These are phyloP conservation scores for Conus canariensis DNA, from an alignment of 2,888 invertebrate species.

Conservation along the genomic window DNA sequence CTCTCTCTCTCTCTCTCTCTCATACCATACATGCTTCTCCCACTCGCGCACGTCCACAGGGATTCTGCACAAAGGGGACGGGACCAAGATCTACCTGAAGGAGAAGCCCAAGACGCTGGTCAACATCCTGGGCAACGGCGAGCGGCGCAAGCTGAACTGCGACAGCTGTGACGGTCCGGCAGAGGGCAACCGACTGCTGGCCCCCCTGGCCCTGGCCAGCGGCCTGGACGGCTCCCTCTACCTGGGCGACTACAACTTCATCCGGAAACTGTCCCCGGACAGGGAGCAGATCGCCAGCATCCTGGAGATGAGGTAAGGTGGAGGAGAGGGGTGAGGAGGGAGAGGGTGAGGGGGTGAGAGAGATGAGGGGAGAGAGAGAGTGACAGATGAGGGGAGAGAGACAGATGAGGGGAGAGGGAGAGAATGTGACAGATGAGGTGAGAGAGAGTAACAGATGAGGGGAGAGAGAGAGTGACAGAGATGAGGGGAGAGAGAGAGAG, in stretches of 20 bases:
- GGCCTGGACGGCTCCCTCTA: conserved; percentile 98
- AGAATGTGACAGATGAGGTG: too few species aligned
- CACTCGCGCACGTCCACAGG: conserved; percentile 80
- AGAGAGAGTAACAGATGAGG: too few species aligned
- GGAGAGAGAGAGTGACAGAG: too few species aligned
- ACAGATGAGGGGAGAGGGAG: too few species aligned
- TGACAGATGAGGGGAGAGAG: too few species aligned
- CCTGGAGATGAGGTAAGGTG: conserved; percentile 72
- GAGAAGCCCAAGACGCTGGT: conserved; percentile 93
- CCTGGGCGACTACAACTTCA: conserved; percentile 96
- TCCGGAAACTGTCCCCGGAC: conserved; percentile 75
- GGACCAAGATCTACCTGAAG: conserved; percentile 94
- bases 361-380: background rate
- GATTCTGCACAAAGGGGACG: conserved; percentile 98
- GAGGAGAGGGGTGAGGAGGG: background rate
- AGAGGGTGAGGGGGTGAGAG: background rate
- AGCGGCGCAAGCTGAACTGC: conserved; percentile 88
- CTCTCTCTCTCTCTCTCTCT: too few species aligned
- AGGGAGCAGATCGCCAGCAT: conserved; percentile 83
- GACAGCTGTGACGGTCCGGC: conserved; percentile 87
- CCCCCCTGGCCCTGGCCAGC: conserved; percentile 95
- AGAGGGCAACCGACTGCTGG: conserved; percentile 85
- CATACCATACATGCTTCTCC: too few species aligned
- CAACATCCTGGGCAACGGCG: conserved; percentile 81
- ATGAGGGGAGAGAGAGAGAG: too few species aligned